Evolutionary conservation across 2,888 invertebrate species (phyloP).

Genomic region (Caenorhabditis sp.): DNA sequence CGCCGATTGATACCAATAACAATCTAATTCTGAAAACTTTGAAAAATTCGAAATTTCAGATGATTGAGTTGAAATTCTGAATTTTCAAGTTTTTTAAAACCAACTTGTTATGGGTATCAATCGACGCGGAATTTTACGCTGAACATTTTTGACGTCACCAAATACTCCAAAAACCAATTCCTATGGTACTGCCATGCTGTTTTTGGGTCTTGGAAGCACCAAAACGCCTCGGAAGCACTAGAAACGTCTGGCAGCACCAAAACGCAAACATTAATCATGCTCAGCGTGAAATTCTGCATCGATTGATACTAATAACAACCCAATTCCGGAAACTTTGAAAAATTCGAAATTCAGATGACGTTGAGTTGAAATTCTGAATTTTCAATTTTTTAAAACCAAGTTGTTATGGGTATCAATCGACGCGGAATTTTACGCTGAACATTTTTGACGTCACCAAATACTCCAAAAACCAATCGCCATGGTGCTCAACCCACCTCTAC

Average conservation of each 20-base stretch:
- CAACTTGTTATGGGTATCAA: no score
- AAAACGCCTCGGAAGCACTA: no score
- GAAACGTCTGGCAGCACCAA: no score
- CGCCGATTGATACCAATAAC: not conserved
- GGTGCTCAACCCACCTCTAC: slow-evolving; percentile 61
- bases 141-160: no score
- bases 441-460: no score
- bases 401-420: no score
- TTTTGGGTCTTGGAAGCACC: no score
- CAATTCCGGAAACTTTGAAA: not conserved
- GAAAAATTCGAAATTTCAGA: not conserved
- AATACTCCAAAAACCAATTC: no score
- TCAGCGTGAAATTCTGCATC: not conserved
- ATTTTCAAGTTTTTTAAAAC: not conserved
- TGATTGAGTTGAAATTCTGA: not conserved
- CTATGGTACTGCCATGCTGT: no score
- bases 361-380: not conserved
- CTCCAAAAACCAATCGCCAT: not conserved
- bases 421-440: no score
- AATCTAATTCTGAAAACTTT: not conserved
- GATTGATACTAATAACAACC: not conserved
- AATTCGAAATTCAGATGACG: not conserved
- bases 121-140: no score
- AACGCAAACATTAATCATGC: not conserved
- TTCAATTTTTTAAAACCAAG: not conserved